phyloP scores from a whole-genome alignment of 2,888 invertebrate genomes.

The Lampropteryx suffumata region DNA sequence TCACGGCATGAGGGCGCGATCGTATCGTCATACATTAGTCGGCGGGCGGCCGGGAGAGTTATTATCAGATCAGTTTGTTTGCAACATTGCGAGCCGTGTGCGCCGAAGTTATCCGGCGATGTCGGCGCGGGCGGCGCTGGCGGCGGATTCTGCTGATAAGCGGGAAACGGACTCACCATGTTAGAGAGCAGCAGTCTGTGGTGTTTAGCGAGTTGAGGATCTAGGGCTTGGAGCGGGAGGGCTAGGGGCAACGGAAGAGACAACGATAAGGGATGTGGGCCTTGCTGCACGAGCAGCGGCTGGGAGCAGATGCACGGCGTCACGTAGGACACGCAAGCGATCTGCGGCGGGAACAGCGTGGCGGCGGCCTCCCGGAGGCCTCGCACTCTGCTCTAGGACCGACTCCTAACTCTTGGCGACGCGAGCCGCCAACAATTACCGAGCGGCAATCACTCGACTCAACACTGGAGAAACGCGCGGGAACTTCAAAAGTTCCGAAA shows the following conservation, averaged over 20 bases:
- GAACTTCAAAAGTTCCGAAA: slow-evolving; percentile 48
- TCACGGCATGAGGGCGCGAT: slow-evolving; percentile 48
- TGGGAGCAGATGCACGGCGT: slow-evolving; percentile 80
- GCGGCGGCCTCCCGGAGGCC: slow-evolving; percentile 82
- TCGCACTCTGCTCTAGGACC: slow-evolving; percentile 76
- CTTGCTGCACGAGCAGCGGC: slow-evolving; percentile 75
- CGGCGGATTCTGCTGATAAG: slow-evolving; percentile 39
- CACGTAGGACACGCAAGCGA: slow-evolving; percentile 81
- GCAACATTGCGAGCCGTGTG: slow-evolving; percentile 56
- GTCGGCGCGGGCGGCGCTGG: slow-evolving; percentile 36
- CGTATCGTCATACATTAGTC: slow-evolving; percentile 57
- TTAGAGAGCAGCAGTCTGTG: slow-evolving; percentile 81
- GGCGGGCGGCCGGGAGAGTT: slow-evolving; percentile 50
- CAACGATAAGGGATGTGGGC: slow-evolving; percentile 69
- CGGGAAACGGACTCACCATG: slow-evolving; percentile 73
- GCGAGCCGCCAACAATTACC: slow-evolving; percentile 60
- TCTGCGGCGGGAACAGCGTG: slow-evolving; percentile 83
- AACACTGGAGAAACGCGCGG: slow-evolving; percentile 52
- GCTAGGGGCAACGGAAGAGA: slow-evolving; percentile 74
- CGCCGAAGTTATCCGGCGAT: slow-evolving; percentile 53
- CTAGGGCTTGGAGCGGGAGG: slow-evolving; percentile 76
- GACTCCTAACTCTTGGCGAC: slow-evolving; percentile 70
- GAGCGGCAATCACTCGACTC: slow-evolving; percentile 25
- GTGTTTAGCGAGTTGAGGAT: slow-evolving; percentile 78
- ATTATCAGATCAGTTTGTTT: slow-evolving; percentile 67